Conservation (phyloP, 2,113 vertebrate genomes). For the Forbesichthys agassizii region DNA sequence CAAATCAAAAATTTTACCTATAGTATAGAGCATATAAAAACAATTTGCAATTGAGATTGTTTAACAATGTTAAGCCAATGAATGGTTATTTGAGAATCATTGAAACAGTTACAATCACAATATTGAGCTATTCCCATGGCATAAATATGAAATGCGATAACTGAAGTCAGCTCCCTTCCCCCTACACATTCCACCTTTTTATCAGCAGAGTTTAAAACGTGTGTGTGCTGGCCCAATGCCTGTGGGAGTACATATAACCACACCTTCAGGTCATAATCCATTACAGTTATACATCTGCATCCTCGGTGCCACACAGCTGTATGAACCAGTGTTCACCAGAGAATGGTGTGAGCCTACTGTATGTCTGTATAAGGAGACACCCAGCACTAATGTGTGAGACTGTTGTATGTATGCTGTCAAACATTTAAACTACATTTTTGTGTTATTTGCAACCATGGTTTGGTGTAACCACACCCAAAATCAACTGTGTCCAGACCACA, state of each 20-base stretch:
- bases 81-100: background rate
- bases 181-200: conserved; percentile 54
- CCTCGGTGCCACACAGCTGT: too few relatives aligned
- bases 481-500: too few relatives aligned
- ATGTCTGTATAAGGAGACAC: too few relatives aligned
- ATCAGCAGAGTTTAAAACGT: conserved; percentile 58
- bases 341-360: too few relatives aligned
- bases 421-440: background rate
- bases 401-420: too few relatives aligned
- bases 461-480: too few relatives aligned
- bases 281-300: background rate
- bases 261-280: background rate
- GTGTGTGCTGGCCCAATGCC: conserved; percentile 47
- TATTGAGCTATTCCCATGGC: conserved; percentile 26
- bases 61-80: too few relatives aligned
- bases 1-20: too few relatives aligned
- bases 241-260: conserved; percentile 23
- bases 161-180: conserved; percentile 17
- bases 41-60: too few relatives aligned
- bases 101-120: background rate
- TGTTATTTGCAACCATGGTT: background rate
- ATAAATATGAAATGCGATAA: conserved; percentile 1
- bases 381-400: too few relatives aligned
- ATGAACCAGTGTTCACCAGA: background rate
- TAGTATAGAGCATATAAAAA: too few relatives aligned